Percentiles rank a stretch among this genome's conserved stretches.
phyloP scores from a whole-genome alignment of 2,113 vertebrate genomes.

The Ardeotis arabs region DNA sequence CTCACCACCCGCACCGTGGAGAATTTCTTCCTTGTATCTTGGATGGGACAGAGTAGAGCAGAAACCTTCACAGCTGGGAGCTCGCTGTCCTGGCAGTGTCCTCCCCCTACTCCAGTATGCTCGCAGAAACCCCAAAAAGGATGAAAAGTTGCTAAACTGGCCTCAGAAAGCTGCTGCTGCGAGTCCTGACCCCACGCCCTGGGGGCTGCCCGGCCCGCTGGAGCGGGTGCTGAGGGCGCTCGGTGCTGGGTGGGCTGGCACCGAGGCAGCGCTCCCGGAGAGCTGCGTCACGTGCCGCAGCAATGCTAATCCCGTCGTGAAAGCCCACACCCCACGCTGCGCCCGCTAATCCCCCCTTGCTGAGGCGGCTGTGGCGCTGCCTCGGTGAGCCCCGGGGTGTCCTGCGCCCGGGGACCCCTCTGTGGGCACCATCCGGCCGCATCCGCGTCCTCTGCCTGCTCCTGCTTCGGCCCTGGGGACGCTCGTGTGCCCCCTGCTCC shows the following conservation, averaged over 20 bases:
- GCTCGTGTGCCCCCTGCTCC: background rate
- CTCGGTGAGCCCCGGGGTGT: background rate
- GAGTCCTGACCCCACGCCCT: too few relatives aligned
- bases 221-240: background rate
- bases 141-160: background rate
- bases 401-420: background rate
- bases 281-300: background rate
- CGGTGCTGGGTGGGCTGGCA: background rate
- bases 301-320: background rate
- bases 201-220: background rate
- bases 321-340: background rate
- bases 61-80: background rate
- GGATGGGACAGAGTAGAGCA: accelerated
- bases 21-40: too few relatives aligned
- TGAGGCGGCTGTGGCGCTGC: background rate
- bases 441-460: accelerated
- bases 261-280: background rate
- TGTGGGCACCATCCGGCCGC: accelerated
- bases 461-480: background rate
- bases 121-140: accelerated
- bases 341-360: background rate
- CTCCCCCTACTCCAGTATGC: accelerated
- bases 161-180: background rate
- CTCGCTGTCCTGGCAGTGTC: background rate
- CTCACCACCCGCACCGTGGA: too few relatives aligned